phyloP scores from a whole-genome alignment of 2,797 vertebrate species.

The Hozukius guyotensis region DNA sequence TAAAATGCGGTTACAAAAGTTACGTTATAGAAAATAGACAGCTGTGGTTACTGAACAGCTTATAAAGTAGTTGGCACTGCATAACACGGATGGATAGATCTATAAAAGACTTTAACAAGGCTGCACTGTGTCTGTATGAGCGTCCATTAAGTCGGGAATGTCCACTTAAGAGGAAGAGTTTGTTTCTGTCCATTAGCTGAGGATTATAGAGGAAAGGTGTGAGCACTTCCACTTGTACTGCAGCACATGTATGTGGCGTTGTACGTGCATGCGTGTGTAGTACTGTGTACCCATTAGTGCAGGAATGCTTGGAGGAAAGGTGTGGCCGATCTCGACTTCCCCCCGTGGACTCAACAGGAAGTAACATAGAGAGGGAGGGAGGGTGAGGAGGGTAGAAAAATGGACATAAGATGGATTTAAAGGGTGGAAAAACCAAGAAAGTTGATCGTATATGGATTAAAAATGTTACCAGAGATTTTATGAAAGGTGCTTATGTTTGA shows the following conservation, averaged over 20 bases:
- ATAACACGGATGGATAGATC: not conserved
- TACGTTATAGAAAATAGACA: not conserved
- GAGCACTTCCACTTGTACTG: constrained; percentile 5
- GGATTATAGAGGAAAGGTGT: constrained; percentile 46
- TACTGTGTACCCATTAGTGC: constrained; percentile 37
- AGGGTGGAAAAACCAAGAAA: not conserved
- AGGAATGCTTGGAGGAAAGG: constrained; percentile 78
- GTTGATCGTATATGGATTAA: not conserved
- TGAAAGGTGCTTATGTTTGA: not conserved
- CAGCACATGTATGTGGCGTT: not conserved
- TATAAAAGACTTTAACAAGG: not conserved
- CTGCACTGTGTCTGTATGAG: not conserved
- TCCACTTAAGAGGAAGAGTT: not conserved
- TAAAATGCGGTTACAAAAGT: not conserved
- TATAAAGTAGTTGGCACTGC: not conserved
- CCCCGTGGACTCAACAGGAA: constrained; percentile 64
- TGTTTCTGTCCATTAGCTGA: constrained; percentile 11
- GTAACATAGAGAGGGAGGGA: constrained; percentile 24
- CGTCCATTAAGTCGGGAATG: constrained; percentile 23
- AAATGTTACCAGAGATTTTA: not conserved
- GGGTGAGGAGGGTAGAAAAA: not conserved
- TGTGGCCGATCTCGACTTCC: constrained; percentile 65
- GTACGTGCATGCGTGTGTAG: not conserved
- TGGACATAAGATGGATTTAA: not conserved
- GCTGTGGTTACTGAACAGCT: not conserved